phyloP scores from a whole-genome alignment of 1,140 invertebrate genomes.

The Pseudomyrmex cubaensis region DNA sequence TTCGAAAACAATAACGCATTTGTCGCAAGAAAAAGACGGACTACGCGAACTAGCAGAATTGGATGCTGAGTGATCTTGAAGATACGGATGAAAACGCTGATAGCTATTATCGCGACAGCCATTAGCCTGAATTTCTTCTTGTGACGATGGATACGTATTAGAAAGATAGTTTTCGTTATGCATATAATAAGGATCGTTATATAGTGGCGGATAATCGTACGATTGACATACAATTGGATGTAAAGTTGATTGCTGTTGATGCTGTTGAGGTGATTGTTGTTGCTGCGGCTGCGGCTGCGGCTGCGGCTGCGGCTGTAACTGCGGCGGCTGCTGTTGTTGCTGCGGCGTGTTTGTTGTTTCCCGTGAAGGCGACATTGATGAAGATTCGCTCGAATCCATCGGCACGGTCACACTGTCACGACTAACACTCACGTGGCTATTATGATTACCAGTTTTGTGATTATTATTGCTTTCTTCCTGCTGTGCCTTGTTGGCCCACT shows the following conservation, averaged over 20 bases:
- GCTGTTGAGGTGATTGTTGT: slow-evolving; percentile 83
- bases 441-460: slow-evolving; percentile 85
- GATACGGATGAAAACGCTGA: slow-evolving; percentile 80
- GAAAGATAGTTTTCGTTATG: slow-evolving; percentile 77
- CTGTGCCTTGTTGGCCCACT: slow-evolving; percentile 89
- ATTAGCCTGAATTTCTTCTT: slow-evolving; percentile 69
- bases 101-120: slow-evolving; percentile 28
- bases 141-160: slow-evolving; percentile 76
- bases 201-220: slow-evolving; percentile 76
- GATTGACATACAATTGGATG: slow-evolving; percentile 31
- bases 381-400: slow-evolving; percentile 87
- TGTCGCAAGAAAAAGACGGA: slow-evolving; percentile 90
- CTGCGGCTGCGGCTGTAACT: slow-evolving; percentile 81
- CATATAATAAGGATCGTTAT: slow-evolving; percentile 77
- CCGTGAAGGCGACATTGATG: slow-evolving; percentile 74
- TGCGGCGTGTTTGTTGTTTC: slow-evolving; percentile 68
- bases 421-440: slow-evolving; percentile 82
- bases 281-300: slow-evolving; percentile 59
- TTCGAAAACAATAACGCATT: slow-evolving; percentile 91
- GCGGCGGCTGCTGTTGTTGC: slow-evolving; percentile 81
- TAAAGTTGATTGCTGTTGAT: slow-evolving; percentile 49
- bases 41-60: slow-evolving; percentile 88
- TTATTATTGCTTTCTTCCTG: slow-evolving; percentile 89
- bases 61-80: slow-evolving; percentile 85
- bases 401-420: slow-evolving; percentile 85